Conservation (phyloP, 2,888 invertebrate species). For the Scaptomyza caliginosa region DNA sequence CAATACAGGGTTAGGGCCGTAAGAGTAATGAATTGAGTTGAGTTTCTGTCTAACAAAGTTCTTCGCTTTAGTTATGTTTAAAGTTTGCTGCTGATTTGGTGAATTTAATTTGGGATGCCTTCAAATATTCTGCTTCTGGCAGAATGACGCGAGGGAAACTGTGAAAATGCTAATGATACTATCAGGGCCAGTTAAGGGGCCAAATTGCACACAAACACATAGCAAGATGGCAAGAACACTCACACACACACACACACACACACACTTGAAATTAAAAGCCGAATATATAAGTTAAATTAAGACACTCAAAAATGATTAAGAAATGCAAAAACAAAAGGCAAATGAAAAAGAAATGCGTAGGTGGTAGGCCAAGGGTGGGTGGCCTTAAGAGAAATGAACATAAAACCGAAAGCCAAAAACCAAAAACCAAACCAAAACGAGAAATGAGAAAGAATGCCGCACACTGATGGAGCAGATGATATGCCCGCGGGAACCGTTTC, state of each 20-base stretch:
- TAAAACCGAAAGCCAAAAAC: constrained; percentile 33
- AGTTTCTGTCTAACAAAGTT: too few species aligned
- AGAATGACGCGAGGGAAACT: constrained; percentile 25
- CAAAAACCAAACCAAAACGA: constrained; percentile 11
- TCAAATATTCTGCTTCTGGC: background rate
- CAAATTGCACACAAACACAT: constrained; percentile 1
- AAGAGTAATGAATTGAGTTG: constrained; percentile 1
- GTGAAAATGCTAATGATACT: constrained; percentile 63
- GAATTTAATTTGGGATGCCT: constrained; percentile 28
- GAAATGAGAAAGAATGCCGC: constrained; percentile 21
- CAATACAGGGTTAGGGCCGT: background rate
- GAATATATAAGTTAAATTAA: constrained; percentile 70
- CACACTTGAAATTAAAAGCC: constrained; percentile 62
- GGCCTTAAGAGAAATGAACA: constrained; percentile 40
- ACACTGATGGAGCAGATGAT: constrained; percentile 71
- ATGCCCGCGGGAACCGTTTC: constrained; percentile 76
- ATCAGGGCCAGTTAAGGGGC: constrained; percentile 60
- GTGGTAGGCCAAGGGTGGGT: background rate
- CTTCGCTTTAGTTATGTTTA: too few species aligned
- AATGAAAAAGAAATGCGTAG: constrained; percentile 39
- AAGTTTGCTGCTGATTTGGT: too few species aligned
- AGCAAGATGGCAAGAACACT: constrained; percentile 11
- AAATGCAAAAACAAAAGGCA: constrained; percentile 56
- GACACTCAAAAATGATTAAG: constrained; percentile 76
- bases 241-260: too few species aligned